These are phyloP conservation scores for Atethmia centrago DNA, from an alignment of 2,888 invertebrate genomes.

Conservation along the genomic window DNA sequence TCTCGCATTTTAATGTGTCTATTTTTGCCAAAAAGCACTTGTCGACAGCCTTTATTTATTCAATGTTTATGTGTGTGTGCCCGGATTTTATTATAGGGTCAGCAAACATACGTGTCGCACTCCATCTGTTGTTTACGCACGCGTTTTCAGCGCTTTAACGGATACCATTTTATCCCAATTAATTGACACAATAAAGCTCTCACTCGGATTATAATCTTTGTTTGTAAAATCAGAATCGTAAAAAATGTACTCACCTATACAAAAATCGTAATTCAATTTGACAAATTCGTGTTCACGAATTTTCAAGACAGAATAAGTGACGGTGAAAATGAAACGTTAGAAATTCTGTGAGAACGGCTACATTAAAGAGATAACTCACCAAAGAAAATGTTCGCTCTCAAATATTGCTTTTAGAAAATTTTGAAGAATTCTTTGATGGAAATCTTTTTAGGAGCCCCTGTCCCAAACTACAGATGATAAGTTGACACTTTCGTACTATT, in stretches of 20 bases:
- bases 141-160: slow-evolving; percentile 28
- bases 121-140: slow-evolving; percentile 52
- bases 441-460: slow-evolving; percentile 59
- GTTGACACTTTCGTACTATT: slow-evolving; percentile 54
- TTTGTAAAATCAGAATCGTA: slow-evolving; percentile 26
- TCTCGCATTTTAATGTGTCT: slow-evolving; percentile 57
- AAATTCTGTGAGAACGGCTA: slow-evolving; percentile 71
- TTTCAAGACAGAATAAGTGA: slow-evolving; percentile 68
- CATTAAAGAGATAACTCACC: slow-evolving; percentile 75
- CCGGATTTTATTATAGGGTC: slow-evolving; percentile 53
- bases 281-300: slow-evolving; percentile 67
- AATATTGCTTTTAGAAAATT: slow-evolving; percentile 74
- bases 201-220: slow-evolving; percentile 17
- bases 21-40: slow-evolving; percentile 60
- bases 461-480: slow-evolving; percentile 53
- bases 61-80: slow-evolving; percentile 48
- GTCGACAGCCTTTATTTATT: slow-evolving; percentile 62
- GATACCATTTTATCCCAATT: slow-evolving; percentile 34
- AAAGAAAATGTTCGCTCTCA: slow-evolving; percentile 71
- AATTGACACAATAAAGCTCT: slow-evolving; percentile 38
- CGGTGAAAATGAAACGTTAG: slow-evolving; percentile 70
- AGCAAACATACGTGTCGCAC: slow-evolving; percentile 51
- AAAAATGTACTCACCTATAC: slow-evolving; percentile 43
- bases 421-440: slow-evolving; percentile 71
- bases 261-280: slow-evolving; percentile 67